Base-by-base conservation (phyloP, 1,140 invertebrate genomes). In the Maniola jurtina region DNA sequence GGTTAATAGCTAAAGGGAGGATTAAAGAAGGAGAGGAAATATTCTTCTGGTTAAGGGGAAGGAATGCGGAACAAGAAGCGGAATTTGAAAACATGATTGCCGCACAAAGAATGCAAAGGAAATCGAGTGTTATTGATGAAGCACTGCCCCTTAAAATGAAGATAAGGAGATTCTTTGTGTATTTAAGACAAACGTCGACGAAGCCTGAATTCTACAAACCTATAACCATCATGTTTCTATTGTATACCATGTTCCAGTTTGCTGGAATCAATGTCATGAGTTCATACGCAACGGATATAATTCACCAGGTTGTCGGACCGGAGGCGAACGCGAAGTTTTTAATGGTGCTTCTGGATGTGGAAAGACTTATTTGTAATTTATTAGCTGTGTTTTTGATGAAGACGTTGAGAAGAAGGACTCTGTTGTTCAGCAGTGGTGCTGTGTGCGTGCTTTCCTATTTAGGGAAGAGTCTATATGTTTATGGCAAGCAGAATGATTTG, bases 141-240 rank as follows among this genome's bases (percentile, higher is more conserved):
- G 71, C 79, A 6, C 13, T 82, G 6, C 55, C 80, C 0, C 58
- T 81, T 0, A 64, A 56, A 8, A 61, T 50, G 0, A 77, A 73
- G 15, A 66, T 78, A 7, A 78, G 68, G 55, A 56, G 80, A 9
- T 75, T 77, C 33, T 85, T 83, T 60, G 71, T 50, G 25, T 85
- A 88, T 65, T 57, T 90, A 6, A 61, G 68, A 6, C 40, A 61
- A 6, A 81, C 85, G 2, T 72, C 72, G 6, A 81, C 69, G 35
- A 88, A 90, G n/a, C 87, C 86, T 0, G 87, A 89, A 68, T 90
- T 90, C 57, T 89, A 83, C 36, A 89, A 89, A 48, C 88, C 87
- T n/a, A 83, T 89, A 9, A 74, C 72, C 9, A 88, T 91, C 8
- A 91, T 91, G 88, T 77, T 88, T 47, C 63, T 84, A 10, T 59